phyloP scores from a whole-genome alignment of 2,113 vertebrate species.

The Sylvia atricapilla region DNA sequence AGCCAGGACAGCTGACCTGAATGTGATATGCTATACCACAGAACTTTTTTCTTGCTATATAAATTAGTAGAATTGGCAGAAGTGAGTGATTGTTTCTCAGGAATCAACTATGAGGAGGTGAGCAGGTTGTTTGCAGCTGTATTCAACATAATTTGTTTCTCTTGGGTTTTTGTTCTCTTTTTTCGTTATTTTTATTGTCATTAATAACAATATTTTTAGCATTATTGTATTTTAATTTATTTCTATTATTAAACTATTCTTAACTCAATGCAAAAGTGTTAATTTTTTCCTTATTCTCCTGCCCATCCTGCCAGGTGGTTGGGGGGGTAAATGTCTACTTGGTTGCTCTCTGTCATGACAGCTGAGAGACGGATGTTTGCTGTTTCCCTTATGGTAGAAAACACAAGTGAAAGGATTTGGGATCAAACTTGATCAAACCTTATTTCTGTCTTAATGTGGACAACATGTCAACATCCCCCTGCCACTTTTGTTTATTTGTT shows the following conservation, averaged over 20 bases:
- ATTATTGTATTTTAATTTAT: neutral
- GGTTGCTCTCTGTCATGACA: neutral
- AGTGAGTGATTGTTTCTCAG: neutral
- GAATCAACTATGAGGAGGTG: neutral
- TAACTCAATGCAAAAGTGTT: neutral
- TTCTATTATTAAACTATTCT: neutral
- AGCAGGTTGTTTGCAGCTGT: neutral
- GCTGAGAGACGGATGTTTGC: neutral
- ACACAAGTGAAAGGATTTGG: neutral
- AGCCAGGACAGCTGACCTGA: neutral
- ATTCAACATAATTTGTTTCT: neutral
- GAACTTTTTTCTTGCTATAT: neutral
- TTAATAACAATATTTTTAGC: neutral
- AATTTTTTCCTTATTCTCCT: neutral
- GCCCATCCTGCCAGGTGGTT: rapidly evolving
- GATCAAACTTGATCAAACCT: neutral
- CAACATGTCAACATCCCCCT: neutral
- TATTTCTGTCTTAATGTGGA: neutral
- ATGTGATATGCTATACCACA: rapidly evolving
- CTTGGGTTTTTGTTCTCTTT: neutral
- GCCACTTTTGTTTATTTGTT: rapidly evolving
- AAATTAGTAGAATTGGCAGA: neutral
- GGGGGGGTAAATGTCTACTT: neutral
- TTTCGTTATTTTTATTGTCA: neutral
- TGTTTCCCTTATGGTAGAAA: neutral